Base-by-base conservation (phyloP, 2,113 vertebrate species). In the Canis aureus region DNA sequence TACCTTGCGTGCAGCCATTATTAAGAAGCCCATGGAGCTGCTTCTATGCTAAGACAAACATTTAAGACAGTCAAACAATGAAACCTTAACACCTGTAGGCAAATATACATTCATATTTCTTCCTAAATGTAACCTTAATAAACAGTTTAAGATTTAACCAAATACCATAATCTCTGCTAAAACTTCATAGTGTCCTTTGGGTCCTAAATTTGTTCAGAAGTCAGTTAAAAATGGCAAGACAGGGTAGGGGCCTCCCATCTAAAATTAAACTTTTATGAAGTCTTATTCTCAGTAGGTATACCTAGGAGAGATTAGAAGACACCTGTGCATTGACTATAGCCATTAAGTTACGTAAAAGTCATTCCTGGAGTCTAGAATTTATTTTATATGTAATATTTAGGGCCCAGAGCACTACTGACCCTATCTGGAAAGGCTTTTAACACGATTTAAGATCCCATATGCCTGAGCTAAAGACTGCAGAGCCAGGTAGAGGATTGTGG, bases 101-200 rank as follows among this genome's bases (percentile, higher is more conserved):
- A 86, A 60, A 89, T 29, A 32, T 4, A 11, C 59, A 49, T 74
- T 79, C 51, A 38, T 27, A 92, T 78, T 79, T 79, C 27, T 92
- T 94, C 62, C 69, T 88, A 29, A 69, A 93, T 20, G n/a, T 91
- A 78, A 82, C 55, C 78, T 95, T 92, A 43, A 89, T 59, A 93
- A 81, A 43, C 64, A 57, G 67, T 35, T 82, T 81, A 83, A 89
- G 73, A 67, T 86, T 82, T 66, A 82, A 83, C 66, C 83, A 51
- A 57, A 38, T 16, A 29, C 59, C 10, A 0, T 89, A 3, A 82
- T 73, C 13, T 43, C n/a, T 17, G 11, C 5, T 27, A 20, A 6
- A 55, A 16, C 59, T 51, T 51, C 20, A 0, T 4, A 22, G 43
- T 55, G 23, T 67, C 73, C 53, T 35, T 35, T 51, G 82, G 73